Evolutionary conservation across 2,113 vertebrate genomes (phyloP).

Genomic region (Phalacrocorax aristotelis): DNA sequence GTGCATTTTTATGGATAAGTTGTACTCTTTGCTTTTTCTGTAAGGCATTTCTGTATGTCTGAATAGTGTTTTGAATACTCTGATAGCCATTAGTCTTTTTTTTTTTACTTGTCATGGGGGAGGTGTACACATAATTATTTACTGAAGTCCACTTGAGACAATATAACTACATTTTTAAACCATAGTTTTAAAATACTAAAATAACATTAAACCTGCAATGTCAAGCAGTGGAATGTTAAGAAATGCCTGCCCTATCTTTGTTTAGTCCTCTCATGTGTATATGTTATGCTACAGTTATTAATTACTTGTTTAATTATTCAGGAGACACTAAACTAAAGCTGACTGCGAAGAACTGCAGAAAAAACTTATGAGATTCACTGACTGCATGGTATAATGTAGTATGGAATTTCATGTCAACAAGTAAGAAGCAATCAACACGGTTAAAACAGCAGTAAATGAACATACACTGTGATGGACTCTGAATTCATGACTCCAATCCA

Average conservation of each 20-base stretch:
- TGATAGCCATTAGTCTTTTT: not conserved
- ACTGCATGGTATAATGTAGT: not conserved
- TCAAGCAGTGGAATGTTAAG: not conserved
- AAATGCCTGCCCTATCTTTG: not conserved
- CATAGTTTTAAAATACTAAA: not conserved
- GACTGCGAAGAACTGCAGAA: not conserved
- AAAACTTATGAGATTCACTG: not conserved
- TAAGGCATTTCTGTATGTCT: not conserved
- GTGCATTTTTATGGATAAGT: not conserved
- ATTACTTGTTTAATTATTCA: constrained; percentile 45
- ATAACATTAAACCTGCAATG: not conserved
- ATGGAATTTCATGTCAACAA: constrained; percentile 9
- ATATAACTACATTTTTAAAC: not conserved
- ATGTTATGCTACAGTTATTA: constrained; percentile 3
- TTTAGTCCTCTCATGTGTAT: not conserved
- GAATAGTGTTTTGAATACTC: not conserved
- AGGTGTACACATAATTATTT: not conserved
- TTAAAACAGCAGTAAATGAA: constrained; percentile 34
- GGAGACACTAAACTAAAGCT: not conserved
- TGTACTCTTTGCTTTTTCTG: not conserved
- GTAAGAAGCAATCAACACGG: not conserved
- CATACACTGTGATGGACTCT: not conserved
- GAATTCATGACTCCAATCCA: constrained; percentile 15
- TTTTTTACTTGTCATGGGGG: too few species aligned
- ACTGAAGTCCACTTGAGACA: not conserved